A percentile compares a stretch with the other conserved stretches of the same genome.
These are phyloP conservation scores for Tetragonula clypearis DNA, from an alignment of 1,140 invertebrate genomes.

Conservation along the genomic window DNA sequence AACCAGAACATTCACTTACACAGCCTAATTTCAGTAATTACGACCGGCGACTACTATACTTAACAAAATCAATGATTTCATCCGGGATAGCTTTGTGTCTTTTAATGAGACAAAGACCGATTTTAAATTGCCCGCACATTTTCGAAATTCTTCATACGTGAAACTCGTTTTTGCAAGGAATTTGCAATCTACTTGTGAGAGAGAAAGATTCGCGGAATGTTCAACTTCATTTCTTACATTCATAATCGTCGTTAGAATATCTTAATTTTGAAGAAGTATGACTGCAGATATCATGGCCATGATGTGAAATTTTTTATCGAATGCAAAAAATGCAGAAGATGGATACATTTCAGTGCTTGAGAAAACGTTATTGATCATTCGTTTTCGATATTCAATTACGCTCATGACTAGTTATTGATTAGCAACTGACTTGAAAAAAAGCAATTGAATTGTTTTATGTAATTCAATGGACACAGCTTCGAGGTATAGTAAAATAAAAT, in stretches of 20 bases:
- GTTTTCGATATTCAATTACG: background rate
- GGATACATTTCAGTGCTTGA: background rate
- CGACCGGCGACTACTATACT: conserved; percentile 32
- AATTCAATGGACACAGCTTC: no score
- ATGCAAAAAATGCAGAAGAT: background rate
- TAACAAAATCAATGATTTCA: conserved; percentile 49
- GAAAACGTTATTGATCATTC: background rate
- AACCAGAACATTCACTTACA: conserved; percentile 1
- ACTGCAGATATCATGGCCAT: background rate
- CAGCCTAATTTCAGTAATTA: conserved; percentile 48
- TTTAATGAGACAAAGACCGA: conserved; percentile 33
- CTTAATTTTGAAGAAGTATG: background rate
- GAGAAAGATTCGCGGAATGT: background rate
- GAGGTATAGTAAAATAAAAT: no score
- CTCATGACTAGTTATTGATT: no score
- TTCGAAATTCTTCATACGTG: background rate
- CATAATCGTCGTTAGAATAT: background rate
- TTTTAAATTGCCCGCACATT: background rate
- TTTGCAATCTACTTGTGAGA: no score
- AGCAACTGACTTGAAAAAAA: no score
- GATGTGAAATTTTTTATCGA: background rate
- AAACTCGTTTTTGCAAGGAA: background rate
- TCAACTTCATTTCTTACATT: background rate
- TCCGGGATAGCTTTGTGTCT: conserved; percentile 36
- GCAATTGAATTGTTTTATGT: no score